These are phyloP conservation scores for Hypomesus transpacificus DNA, from an alignment of 2,113 vertebrate genomes.

Conservation along the genomic window DNA sequence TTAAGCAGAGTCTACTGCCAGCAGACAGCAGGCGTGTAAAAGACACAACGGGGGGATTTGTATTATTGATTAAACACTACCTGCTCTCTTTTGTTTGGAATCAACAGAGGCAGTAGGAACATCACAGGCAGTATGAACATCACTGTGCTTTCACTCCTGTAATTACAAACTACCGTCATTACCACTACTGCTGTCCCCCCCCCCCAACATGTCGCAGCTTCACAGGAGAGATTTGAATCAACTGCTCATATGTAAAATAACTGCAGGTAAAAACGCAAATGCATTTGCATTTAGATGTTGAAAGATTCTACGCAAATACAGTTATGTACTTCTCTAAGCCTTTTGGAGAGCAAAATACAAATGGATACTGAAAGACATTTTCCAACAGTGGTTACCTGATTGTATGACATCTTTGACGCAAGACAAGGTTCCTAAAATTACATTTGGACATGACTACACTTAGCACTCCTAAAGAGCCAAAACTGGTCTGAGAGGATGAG, in stretches of 20 bases:
- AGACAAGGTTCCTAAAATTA: too few species aligned
- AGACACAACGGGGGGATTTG: slow-evolving; percentile 30
- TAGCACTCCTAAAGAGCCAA: too few species aligned
- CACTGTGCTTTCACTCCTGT: neutral
- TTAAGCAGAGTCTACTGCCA: slow-evolving; percentile 37
- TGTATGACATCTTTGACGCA: too few species aligned
- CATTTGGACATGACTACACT: neutral
- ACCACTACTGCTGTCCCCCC: too few species aligned
- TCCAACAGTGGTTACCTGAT: too few species aligned
- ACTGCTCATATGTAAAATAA: neutral
- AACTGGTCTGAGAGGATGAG: neutral
- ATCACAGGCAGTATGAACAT: neutral
- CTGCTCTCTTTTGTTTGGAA: slow-evolving; percentile 16
- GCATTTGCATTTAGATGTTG: neutral
- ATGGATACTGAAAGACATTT: too few species aligned
- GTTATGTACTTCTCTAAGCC: too few species aligned
- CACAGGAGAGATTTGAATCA: neutral
- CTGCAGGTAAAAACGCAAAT: neutral
- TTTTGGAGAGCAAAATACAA: too few species aligned
- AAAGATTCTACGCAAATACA: too few species aligned
- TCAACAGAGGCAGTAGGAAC: slow-evolving; percentile 17
- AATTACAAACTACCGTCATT: too few species aligned
- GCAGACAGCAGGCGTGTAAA: slow-evolving; percentile 30
- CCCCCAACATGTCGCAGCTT: neutral
- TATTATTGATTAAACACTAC: slow-evolving; percentile 53